Evolutionary conservation across 2,888 invertebrate genomes (phyloP).

Genomic region (Athalia circularis): DNA sequence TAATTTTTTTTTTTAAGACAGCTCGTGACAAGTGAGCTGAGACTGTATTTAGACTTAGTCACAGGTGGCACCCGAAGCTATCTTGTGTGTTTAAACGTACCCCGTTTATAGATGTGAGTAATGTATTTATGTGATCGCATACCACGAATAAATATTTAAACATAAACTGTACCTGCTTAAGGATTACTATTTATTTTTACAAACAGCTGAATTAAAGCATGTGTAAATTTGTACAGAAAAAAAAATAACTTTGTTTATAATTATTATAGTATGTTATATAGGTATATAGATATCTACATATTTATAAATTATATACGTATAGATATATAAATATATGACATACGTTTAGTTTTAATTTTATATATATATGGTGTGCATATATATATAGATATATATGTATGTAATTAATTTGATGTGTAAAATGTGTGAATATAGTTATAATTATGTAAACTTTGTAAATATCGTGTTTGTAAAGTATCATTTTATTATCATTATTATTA

Average conservation of each 20-base stretch:
- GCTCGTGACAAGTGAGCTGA: conserved; percentile 51
- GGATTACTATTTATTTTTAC: conserved; percentile 71
- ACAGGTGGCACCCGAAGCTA: conserved; percentile 33
- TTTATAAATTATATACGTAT: conserved; percentile 59
- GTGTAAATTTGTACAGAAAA: conserved; percentile 54
- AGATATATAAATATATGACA: conserved; percentile 57
- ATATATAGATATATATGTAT: conserved; percentile 56
- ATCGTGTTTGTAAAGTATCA: conserved; percentile 67
- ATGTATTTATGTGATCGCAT: conserved; percentile 47
- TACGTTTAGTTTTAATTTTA: conserved; percentile 57
- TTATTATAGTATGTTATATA: conserved; percentile 18
- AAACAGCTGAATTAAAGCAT: conserved; percentile 43
- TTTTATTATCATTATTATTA: conserved; percentile 64
- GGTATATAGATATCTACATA: neutral
- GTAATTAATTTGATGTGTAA: conserved; percentile 63
- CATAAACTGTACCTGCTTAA: conserved; percentile 70
- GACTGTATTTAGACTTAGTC: conserved; percentile 58
- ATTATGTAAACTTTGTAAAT: conserved; percentile 71
- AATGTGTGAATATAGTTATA: conserved; percentile 65
- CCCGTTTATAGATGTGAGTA: conserved; percentile 37
- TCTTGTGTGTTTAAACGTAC: conserved; percentile 41
- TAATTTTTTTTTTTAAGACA: neutral
- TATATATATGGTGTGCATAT: conserved; percentile 56
- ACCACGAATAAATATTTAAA: conserved; percentile 56
- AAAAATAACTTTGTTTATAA: conserved; percentile 44